Evolutionary conservation across 92 coral and sea anemone genomes (phyloP).

Genomic region (Bergia puertoricense): DNA sequence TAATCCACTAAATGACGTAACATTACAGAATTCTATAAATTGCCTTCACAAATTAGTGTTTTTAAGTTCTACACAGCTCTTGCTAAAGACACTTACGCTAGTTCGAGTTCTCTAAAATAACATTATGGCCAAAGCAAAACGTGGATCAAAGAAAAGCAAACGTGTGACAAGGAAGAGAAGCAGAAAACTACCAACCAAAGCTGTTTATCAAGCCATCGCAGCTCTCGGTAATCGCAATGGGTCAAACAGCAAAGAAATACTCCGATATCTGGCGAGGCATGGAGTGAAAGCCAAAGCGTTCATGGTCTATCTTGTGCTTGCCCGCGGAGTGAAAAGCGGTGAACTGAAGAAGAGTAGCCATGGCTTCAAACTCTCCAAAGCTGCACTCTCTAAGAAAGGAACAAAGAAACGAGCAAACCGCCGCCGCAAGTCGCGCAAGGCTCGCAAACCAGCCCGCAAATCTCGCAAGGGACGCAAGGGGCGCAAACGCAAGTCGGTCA

Average conservation of each 20-base stretch:
- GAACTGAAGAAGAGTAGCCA: conserved; percentile 30
- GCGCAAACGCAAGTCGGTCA: conserved; percentile 28
- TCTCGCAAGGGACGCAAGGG: conserved; percentile 41
- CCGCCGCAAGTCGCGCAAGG: conserved; percentile 40
- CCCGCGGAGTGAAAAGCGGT: conserved; percentile 46
- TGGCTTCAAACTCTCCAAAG: conserved; percentile 34
- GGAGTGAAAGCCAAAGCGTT: conserved; percentile 25
- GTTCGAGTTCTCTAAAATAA: neutral
- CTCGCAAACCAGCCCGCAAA: conserved; percentile 26
- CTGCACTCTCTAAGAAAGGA: conserved; percentile 25
- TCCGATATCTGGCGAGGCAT: conserved; percentile 9
- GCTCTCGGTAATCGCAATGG: conserved; percentile 38
- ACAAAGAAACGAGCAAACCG: conserved; percentile 16
- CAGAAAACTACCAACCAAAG: conserved; percentile 36
- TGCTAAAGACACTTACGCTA: conserved; percentile 18
- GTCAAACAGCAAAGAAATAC: conserved; percentile 45
- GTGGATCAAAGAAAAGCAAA: conserved; percentile 22
- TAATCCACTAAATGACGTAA: conserved; percentile 21
- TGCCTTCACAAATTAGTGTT: neutral
- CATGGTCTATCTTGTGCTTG: conserved; percentile 37
- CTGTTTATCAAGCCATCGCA: conserved; percentile 34
- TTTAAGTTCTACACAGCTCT: neutral
- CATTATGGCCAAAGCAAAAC: conserved; percentile 40
- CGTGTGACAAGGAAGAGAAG: conserved; percentile 21
- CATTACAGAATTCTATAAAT: conserved; percentile 14